Conservation (phyloP, 2,797 vertebrate genomes). For the Ammospiza maritima region DNA sequence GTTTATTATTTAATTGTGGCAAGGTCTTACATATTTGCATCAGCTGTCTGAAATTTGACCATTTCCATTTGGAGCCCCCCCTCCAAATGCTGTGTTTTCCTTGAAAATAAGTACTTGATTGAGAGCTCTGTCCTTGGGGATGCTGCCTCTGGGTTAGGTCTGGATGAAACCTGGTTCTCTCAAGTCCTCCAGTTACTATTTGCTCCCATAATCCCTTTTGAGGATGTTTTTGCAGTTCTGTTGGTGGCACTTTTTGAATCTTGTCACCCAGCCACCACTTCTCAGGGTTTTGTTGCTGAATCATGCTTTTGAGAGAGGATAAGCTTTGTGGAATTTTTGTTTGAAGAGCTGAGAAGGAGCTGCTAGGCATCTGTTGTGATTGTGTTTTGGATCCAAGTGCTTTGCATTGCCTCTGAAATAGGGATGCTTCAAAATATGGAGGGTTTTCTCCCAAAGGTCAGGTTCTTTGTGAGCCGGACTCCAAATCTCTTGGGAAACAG, state of each 20-base stretch:
- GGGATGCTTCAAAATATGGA: not conserved
- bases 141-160: not conserved
- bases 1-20: not conserved
- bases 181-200: not conserved
- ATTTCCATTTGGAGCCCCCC: not conserved
- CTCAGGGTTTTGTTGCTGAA: not conserved
- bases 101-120: not conserved
- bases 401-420: not conserved
- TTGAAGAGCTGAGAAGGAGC: not conserved
- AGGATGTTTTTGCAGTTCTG: not conserved
- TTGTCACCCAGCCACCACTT: not conserved
- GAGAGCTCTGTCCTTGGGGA: not conserved
- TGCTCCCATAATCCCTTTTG: not conserved
- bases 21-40: not conserved
- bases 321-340: not conserved
- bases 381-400: not conserved
- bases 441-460: not conserved
- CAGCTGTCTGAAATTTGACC: not conserved
- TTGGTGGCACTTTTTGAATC: not conserved
- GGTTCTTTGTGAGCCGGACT: not conserved
- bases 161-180: not conserved
- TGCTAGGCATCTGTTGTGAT: not conserved
- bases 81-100: not conserved
- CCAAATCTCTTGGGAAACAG: not conserved
- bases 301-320: not conserved